Evolutionary conservation across 1,140 invertebrate species (phyloP), one percentile per base, ranked within the genome.

Genomic region (Chlorops oryzae): DNA sequence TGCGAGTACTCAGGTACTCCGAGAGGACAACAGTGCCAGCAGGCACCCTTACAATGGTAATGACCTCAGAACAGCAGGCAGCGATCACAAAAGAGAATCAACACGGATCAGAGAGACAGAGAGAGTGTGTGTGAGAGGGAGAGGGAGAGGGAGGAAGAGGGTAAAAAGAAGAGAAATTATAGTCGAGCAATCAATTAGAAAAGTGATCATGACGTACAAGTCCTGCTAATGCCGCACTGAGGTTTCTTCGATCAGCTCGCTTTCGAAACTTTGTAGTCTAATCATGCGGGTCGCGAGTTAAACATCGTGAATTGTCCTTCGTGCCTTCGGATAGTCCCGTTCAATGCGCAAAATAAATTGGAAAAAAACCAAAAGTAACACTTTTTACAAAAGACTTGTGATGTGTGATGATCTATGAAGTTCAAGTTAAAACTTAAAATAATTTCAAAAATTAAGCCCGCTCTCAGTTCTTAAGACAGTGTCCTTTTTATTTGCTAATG

Each of bases 221-320:
- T 32, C 28, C 28, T 32, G 28, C 15, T 32, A 10, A 15, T 32
- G 9, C 28, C 15, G 28, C 28, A 15, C 28, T 10, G 28, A 52
- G 51, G 65, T 64, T 64, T 64, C 65, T 58, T 69, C 55, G 51
- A 55, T 42, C 41, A 50, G 58, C 59, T 40, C 59, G 53, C 55
- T 56, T 51, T 50, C 54, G 56, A 58, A 61, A 45, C 43, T 50
- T 47, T 43, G 50, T 63, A 69, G 65, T 69, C 54, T 51, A 54
- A 64, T 57, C 59, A 59, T 51, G 52, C 34, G 55, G 24, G 45
- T 56, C 44, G 53, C 48, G 49, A 38, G 50, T 49, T 27, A 50
- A 46, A 50, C 42, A 53, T 38, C 51, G 12, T 18, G n/a, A n/a
- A n/a, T n/a, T n/a, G n/a, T n/a, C n/a, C n/a, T n/a, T n/a, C n/a